Base-by-base conservation (phyloP, 2,888 invertebrate species). In the Villa cingulata region DNA sequence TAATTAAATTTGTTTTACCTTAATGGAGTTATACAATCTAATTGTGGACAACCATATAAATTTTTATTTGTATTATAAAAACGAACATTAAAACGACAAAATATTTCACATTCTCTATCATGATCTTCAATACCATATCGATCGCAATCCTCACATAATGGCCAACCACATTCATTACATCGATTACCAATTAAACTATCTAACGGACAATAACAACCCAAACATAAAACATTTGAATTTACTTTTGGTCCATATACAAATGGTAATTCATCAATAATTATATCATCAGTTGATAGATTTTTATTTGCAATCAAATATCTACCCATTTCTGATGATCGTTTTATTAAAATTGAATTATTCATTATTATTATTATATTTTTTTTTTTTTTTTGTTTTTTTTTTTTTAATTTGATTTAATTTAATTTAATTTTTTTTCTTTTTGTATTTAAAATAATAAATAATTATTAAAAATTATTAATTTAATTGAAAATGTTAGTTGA, bases 11-110 rank as follows among this genome's bases (percentile, higher is more conserved):
- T n/a, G 4, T 34, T 64, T 64, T 71, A 80, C 81, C 82, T 76
- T 54, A 89, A 69, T 15, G 86, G 85, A 16, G 85, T 82, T 56
- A 89, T 80, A 65, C 88, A 88, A 68, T 89, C 88, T 51, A 83
- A 75, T 62, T 87, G 87, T 5, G 80, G 72, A 43, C 79, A 73
- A 49, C 74, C 65, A 32, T 2, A 12, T 12, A 32, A 3, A 12
- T 12, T 32, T 27, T 71, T 74, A 55, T 66, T 64, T 3, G 75
- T 74, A 34, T 75, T 73, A 1, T 73, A 71, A 64, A 81, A 83
- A 54, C 73, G 74, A 15, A 78, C 78, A 52, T 70, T 72, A 4
- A 75, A 74, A 9, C 65, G 61, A 1, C 72, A 59, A 63, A 84
- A 83, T 29, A 85, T 71, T 49, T 70, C 68, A 57, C 88, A 88